Evolutionary conservation across 2,888 invertebrate genomes (phyloP), one percentile per base, ranked within the genome.

Genomic region (Eremobia ochroleuca): DNA sequence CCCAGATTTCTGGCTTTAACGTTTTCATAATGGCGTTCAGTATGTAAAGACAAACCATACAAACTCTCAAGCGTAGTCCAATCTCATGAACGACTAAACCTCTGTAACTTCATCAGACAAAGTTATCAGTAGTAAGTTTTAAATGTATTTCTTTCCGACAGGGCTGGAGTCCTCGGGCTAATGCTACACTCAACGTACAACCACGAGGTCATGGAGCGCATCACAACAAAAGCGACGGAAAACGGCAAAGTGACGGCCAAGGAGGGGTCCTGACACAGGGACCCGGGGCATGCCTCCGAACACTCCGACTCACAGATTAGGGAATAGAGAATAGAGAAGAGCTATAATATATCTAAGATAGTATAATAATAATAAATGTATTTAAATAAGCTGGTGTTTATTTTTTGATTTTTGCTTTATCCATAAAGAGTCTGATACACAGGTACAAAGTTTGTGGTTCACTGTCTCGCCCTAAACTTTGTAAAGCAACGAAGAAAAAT

Each of bases 111-210:
- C 31, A 28, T 59, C 18, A 3, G 2, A 31, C 31, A 18, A 59
- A 59, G 18, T 31, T 31, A 58, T 5, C 2, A 15, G 18, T 18
- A 28, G 3, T 18, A 31, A 59, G 4, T 31, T 49, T 18, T 34
- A 18, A 34, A 34, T 18, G 0, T 34, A 25, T 18, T 52, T 52
- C 37, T n/a, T 1, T 65, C 71, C 40, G 40, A 93, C 88, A 97
- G 99, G 77, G 99, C 99, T 64, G 99, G 99, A 0, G 99, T 99
- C 0, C 96, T 99, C 25, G 99, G 99, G 0, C 97, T 99, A 1
- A 98, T 99, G 98, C 96, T 99, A n/a, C 99, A 99, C 93, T 99
- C 99, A 11, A 99, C 99, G 0, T 99, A 99, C 93, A 99, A 99
- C 95, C 99, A 99, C 92, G 99, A 99, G 88, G 97, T 98, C 0